Base-by-base conservation (phyloP, 2,888 invertebrate genomes). In the Bruchidius siliquastri region DNA sequence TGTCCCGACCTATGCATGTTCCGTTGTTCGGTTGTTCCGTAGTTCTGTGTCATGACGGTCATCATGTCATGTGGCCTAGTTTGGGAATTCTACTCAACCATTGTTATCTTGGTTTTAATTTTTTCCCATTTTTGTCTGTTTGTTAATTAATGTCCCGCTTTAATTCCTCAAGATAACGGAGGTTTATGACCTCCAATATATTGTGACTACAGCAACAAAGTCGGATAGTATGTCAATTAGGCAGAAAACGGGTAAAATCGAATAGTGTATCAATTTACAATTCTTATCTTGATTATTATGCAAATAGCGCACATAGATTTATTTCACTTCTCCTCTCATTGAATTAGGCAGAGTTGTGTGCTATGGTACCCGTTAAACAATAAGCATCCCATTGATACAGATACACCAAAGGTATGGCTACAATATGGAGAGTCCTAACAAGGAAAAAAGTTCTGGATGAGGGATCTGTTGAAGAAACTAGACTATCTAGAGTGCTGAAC, bases 401-500 rank as follows among this genome's bases (percentile, higher is more conserved):
- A 13, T 49, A 49, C 1, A 18, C 18, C 22, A 74, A 22, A 22
- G 76, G 74, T 70, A 84, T 84, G 84, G 76, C 78, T 22, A 81
- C 80, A 32, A 76, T 83, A 72, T 84, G 84, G 83, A 83, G 80
- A 78, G 82, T 85, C 67, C 74, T 86, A 69, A 85, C 85, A 20
- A 81, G 86, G 76, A 82, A 82, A 80, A 86, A 86, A 81, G 79
- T 81, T 2, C 79, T 86, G 20, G 82, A 83, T 76, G 80, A 82
- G n/a, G 81, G 77, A 32, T 82, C 85, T 76, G 83, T 85, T 18
- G 81, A 83, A 74, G 86, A 87, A 77, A 76, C 78, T 8, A 85
- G 86, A 67, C 86, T 93, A 21, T 91, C 92, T 20, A 88, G 96
- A 76, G 94, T 94, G 73, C 88, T 97, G 4, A 92, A 92, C 0